Conservation (phyloP, 1,140 invertebrate genomes). For the Temnothorax nylanderi region DNA sequence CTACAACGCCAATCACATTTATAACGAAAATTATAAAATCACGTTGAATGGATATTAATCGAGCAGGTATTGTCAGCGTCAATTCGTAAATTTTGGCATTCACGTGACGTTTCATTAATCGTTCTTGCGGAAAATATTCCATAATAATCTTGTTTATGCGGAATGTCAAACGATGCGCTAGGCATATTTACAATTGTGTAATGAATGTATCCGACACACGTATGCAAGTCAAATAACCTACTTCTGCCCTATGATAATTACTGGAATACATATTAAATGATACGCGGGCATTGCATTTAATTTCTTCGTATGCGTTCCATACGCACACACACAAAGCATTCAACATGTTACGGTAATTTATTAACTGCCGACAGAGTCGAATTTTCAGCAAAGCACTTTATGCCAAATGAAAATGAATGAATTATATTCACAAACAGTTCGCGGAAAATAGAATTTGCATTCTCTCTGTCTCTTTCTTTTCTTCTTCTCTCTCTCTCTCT, state of each 20-base stretch:
- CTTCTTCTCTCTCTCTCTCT: too few relatives aligned
- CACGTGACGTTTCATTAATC: conserved; percentile 16
- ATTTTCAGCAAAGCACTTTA: conserved; percentile 36
- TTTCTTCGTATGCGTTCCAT: conserved; percentile 31
- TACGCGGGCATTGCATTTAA: conserved; percentile 19
- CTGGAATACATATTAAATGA: conserved; percentile 47
- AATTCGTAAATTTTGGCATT: conserved; percentile 36
- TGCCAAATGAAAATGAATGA: conserved; percentile 50
- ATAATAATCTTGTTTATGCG: conserved; percentile 51
- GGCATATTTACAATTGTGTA: conserved; percentile 54
- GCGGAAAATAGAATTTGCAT: conserved; percentile 28
- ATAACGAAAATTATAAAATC: conserved; percentile 43
- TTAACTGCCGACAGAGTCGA: conserved; percentile 46
- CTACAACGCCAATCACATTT: conserved; percentile 9
- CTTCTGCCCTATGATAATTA: conserved; percentile 53
- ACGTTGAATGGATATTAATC: conserved; percentile 29
- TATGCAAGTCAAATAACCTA: conserved; percentile 51
- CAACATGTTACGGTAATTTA: conserved; percentile 43
- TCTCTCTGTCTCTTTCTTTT: neutral
- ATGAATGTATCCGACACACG: conserved; percentile 12
- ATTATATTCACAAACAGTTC: conserved; percentile 39
- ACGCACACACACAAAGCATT: neutral
- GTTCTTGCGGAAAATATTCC: conserved; percentile 45
- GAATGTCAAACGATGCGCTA: conserved; percentile 47
- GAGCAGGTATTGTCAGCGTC: conserved; percentile 27